Evolutionary conservation across 2,797 vertebrate species (phyloP), one percentile per base, ranked within the genome.

Genomic region (Syngnathus acus): DNA sequence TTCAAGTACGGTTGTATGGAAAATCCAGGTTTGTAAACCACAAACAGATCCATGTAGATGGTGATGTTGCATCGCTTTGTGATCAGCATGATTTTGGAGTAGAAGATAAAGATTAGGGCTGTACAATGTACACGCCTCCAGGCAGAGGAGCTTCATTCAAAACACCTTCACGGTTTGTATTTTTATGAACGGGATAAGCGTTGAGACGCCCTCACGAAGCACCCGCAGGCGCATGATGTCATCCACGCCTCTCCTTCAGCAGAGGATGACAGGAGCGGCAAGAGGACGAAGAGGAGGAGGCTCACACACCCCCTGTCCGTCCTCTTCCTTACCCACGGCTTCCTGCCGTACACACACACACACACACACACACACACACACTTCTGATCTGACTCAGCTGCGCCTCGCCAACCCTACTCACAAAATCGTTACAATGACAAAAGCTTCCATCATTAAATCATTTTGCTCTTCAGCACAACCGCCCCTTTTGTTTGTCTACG

Each of bases 201-300:
- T 32, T 32, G 26, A 32, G 26, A 32, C 72, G 5, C 75, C 57
- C 76, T 78, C 72, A 59, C 66, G 68, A 58, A 58, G 23, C 55
- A 38, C 6, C 67, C 74, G 76, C 76, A 84, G 73, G 84, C 79
- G 88, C 89, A 85, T 88, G 82, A 88, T 84, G 89, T 91, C 90
- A 89, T 83, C 68, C 82, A 83, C 79, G 40, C 78, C 77, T 74
- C 79, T 81, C 72, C 79, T 67, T 78, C 57, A 5, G 16, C 68
- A 17, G 76, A 79, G 78, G 78, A 82, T 70, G 77, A 76, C 55
- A 58, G 32, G 14, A 17, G 55, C 54, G 67, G 68, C 67, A 64
- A 51, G 54, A 71, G 64, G 72, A 78, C 71, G 76, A 78, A 1
- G 75, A 72, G 70, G 82, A 86, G 76, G 74, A 83, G 80, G 73